Evolutionary conservation across 1,140 invertebrate genomes (phyloP), one percentile per base, ranked within the genome.

Genomic region (Drosophila novamexicana): DNA sequence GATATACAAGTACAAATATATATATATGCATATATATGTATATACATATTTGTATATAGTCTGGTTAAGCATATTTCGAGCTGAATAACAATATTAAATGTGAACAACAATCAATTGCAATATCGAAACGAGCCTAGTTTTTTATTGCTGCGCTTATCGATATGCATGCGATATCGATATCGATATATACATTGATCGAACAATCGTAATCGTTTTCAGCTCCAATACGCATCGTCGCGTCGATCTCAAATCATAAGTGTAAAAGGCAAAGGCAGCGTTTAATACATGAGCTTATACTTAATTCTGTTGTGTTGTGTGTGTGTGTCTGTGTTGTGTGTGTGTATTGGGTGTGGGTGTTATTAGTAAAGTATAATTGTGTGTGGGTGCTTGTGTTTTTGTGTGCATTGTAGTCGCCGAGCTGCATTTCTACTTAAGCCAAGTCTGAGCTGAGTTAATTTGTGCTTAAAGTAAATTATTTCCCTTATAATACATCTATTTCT

Each of bases 231-330:
- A 16, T 18, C 18, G 16, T 18, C 32, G 32, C 14, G n/a, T 42
- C 32, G 8, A 52, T 29, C 29, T 62, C 58, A 69, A 59, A 59
- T 54, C n/a, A 74, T 58, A 45, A 56, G 66, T 72, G 77, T 88
- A 88, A 88, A 72, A 88, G 83, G 83, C 83, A 88, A 74, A 73
- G 68, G 68, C 76, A 79, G 83, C 82, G 83, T 88, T 70, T 82
- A 61, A 61, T 63, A 56, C 32, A 56, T 61, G 56, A 56, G 16
- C 45, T 69, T 56, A 7, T 29, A 36, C 7, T 49, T 61, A 56
- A 47, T 62, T 12, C 39, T 54, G 40, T 32, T 54, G 32, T 62
- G n/a, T 18, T 16, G 50, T 44, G 10, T 12, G 49, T 18, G 9
- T 45, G 34, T 64, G 47, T 83, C n/a, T 7, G 29, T 18, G 44